phyloP scores from a whole-genome alignment of 2,888 invertebrate species.

The Cerastis leucographa region DNA sequence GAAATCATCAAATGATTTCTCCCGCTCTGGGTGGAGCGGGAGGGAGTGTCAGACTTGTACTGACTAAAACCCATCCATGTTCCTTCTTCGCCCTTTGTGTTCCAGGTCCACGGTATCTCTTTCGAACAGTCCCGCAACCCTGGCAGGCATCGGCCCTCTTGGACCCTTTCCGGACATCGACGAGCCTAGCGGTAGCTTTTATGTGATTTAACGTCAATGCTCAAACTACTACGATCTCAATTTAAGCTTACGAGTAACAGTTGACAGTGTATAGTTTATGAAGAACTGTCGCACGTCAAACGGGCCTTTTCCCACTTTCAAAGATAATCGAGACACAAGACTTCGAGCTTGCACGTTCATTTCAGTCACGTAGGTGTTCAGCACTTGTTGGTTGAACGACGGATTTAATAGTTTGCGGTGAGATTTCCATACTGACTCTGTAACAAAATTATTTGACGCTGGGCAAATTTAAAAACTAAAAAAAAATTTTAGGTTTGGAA shows the following conservation, averaged over 20 bases:
- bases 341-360: slow-evolving; percentile 67
- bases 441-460: neutral
- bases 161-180: no score
- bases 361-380: slow-evolving; percentile 66
- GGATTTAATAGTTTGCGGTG: slow-evolving; percentile 73
- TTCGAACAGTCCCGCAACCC: no score
- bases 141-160: no score
- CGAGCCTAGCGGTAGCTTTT: neutral
- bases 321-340: slow-evolving; percentile 57
- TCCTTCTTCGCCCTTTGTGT: no score
- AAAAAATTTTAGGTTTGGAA: no score
- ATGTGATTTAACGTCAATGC: neutral
- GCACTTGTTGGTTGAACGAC: slow-evolving; percentile 69
- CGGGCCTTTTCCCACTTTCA: slow-evolving; percentile 55
- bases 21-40: no score
- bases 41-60: no score
- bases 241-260: slow-evolving; percentile 72
- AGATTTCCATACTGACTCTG: slow-evolving; percentile 68
- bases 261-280: slow-evolving; percentile 59
- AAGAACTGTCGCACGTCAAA: slow-evolving; percentile 67
- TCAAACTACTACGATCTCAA: neutral
- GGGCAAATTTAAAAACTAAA: neutral
- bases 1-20: no score
- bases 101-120: no score
- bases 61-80: no score